phyloP scores from a whole-genome alignment of 2,113 vertebrate species.

The Mastomys coucha region DNA sequence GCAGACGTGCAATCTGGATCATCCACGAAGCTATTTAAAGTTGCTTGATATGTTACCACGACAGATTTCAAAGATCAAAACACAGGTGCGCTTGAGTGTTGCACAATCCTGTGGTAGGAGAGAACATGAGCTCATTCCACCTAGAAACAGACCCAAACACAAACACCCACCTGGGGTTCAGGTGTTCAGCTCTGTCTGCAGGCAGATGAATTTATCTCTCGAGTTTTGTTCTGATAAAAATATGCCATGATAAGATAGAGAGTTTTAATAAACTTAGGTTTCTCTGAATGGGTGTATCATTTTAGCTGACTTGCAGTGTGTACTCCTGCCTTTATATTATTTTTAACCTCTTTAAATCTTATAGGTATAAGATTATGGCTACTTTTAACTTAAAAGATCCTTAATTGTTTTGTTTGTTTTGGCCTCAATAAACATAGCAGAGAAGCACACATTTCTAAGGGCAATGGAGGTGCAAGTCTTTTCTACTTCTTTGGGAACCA shows the following conservation, averaged over 20 bases:
- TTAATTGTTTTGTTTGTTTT: constrained; percentile 4
- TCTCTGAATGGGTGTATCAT: constrained; percentile 54
- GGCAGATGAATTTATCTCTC: constrained; percentile 67
- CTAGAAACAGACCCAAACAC: constrained; percentile 77
- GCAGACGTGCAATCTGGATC: constrained; percentile 69
- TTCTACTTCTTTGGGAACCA: constrained; percentile 56
- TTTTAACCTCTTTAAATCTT: constrained; percentile 68
- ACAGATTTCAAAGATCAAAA: constrained; percentile 78
- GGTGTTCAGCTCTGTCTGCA: constrained; percentile 33
- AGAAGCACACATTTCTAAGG: constrained; percentile 32
- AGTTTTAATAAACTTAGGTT: constrained; percentile 54
- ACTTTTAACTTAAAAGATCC: constrained; percentile 21
- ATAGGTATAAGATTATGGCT: background rate
- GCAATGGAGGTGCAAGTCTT: background rate
- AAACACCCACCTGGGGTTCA: constrained; percentile 73
- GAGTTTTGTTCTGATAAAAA: constrained; percentile 58
- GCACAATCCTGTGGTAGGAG: constrained; percentile 72
- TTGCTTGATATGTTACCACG: constrained; percentile 73
- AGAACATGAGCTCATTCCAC: constrained; percentile 77
- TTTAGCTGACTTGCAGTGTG: constrained; percentile 39
- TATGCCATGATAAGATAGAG: constrained; percentile 60
- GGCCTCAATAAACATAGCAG: constrained; percentile 6
- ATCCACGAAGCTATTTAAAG: constrained; percentile 69
- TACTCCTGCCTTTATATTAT: constrained; percentile 48
- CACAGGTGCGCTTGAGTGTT: constrained; percentile 72